These are phyloP conservation scores for Spodoptera litura DNA, from an alignment of 1,140 invertebrate genomes.

Conservation along the genomic window DNA sequence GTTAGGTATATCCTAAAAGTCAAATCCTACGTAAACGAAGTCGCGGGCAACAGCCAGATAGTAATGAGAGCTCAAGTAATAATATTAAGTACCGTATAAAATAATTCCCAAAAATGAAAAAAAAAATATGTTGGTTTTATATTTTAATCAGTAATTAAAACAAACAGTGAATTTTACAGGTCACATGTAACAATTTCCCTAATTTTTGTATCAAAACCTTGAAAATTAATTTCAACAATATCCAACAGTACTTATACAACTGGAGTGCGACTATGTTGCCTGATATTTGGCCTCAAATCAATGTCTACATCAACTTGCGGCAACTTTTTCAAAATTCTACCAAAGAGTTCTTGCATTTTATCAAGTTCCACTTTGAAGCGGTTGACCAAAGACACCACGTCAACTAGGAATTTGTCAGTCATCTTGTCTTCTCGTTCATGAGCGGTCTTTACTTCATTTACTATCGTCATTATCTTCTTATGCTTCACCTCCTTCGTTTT, in stretches of 20 bases:
- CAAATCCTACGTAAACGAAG: too few relatives aligned
- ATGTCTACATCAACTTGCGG: neutral
- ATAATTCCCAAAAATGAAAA: too few relatives aligned
- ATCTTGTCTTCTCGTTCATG: neutral
- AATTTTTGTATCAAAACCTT: too few relatives aligned
- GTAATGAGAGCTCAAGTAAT: too few relatives aligned
- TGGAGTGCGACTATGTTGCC: neutral
- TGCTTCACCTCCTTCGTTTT: neutral
- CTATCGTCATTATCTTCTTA: neutral
- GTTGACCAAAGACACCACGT: neutral
- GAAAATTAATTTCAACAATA: neutral
- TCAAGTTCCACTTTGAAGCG: conserved; percentile 10
- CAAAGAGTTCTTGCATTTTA: conserved; percentile 24
- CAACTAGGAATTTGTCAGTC: neutral
- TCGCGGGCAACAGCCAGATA: too few relatives aligned
- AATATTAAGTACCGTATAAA: too few relatives aligned
- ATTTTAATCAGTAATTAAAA: too few relatives aligned
- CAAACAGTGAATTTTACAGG: too few relatives aligned
- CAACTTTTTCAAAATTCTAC: neutral
- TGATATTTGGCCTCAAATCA: too few relatives aligned
- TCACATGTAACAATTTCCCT: too few relatives aligned
- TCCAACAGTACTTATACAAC: neutral
- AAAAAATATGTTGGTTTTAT: too few relatives aligned
- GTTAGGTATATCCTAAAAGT: too few relatives aligned
- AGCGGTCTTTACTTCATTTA: neutral